These are phyloP conservation scores for Rhabdornis inornatus DNA, from an alignment of 2,113 vertebrate species.

Conservation along the genomic window DNA sequence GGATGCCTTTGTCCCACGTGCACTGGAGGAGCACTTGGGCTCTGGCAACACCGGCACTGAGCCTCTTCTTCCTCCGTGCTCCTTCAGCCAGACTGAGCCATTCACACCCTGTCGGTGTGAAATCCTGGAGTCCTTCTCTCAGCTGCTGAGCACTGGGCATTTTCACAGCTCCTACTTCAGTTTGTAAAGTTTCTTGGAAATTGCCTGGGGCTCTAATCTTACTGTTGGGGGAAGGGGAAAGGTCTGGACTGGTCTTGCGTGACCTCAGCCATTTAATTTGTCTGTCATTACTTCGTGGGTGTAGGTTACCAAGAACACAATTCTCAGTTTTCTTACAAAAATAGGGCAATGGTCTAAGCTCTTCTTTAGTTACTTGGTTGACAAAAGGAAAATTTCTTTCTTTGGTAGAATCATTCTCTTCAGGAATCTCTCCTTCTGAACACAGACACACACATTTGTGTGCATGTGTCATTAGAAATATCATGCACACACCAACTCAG, in stretches of 20 bases:
- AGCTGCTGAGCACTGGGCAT: neutral
- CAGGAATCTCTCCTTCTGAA: neutral
- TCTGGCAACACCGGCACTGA: neutral
- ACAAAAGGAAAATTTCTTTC: neutral
- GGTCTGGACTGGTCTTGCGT: conserved; percentile 8
- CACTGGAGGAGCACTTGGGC: neutral
- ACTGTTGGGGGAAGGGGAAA: neutral
- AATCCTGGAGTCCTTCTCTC: neutral
- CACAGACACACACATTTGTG: neutral
- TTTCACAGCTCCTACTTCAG: neutral
- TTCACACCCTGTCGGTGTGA: neutral
- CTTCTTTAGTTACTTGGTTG: conserved; percentile 22
- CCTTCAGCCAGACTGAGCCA: neutral
- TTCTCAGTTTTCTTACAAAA: neutral
- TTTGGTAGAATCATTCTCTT: neutral
- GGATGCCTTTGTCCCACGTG: neutral
- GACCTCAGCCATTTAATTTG: conserved; percentile 47
- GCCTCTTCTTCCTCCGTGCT: neutral
- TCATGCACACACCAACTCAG: neutral
- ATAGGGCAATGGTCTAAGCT: neutral
- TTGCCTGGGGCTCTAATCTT: conserved; percentile 12
- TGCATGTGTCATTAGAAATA: neutral
- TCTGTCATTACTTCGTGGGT: conserved; percentile 43
- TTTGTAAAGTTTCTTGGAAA: neutral
- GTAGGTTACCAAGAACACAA: conserved; percentile 21